Evolutionary conservation across 2,797 vertebrate genomes (phyloP), one percentile per base, ranked within the genome.

Genomic region (Dromococcyx pavoninus): DNA sequence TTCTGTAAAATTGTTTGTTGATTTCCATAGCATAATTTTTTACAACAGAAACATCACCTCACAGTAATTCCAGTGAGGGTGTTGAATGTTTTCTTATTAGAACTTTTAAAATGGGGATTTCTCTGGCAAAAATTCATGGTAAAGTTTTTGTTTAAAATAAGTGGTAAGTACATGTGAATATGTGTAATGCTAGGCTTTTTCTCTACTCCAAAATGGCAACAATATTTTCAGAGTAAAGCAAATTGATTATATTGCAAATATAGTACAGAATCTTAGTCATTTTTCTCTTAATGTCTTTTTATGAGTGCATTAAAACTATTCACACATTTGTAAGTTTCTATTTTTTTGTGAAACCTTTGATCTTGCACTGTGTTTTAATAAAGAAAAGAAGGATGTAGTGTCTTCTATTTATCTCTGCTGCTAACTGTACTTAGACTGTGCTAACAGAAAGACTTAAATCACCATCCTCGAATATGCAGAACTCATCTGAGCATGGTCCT

Each of bases 191-290:
- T 95, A 96, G 94, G 92, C 97, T 97, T 97, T 97, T 91, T 96
- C 96, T 97, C 96, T 95, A 97, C 91, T 97, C 86, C 37, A 93
- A 97, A 96, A 96, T 96, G 91, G 96, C 96, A 96, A 97, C 96
- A 95, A 85, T 98, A 98, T 97, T 98, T 98, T 98, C 96, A 96
- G 95, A 98, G 96, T 95, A 97, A 98, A 97, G 79, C 66, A 67
- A 86, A 95, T 95, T 77, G 96, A 96, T 96, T 96, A 86, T 94
- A 97, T 96, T 96, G 95, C 94, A 95, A 67, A 95, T 91, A 92
- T 64, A 96, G 91, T 96, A 93, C 85, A 94, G 93, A 97, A 95
- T 91, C 74, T 91, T 96, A 90, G 85, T 96, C 83, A 74, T 96
- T 97, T 97, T 97, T 96, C 91, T 23, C 97, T 96, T 90, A 77